Conservation (phyloP, 2,797 vertebrate species). For the Triplophysa yarkandensis region DNA sequence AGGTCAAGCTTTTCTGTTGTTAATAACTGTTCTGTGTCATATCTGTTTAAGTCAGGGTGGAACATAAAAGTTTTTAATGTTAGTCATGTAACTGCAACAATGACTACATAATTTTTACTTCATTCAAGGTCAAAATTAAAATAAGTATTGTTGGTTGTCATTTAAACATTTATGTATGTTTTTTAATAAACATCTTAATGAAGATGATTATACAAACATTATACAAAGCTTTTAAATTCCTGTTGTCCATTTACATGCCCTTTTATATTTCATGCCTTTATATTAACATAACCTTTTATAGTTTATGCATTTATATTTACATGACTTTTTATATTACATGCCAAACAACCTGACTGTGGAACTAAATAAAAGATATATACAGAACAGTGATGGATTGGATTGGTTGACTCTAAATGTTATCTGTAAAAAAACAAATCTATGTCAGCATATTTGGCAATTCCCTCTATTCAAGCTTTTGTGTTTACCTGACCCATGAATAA, state of each 20-base stretch:
- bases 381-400: not conserved
- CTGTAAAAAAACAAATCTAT: slow-evolving; percentile 79
- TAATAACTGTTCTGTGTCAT: not conserved
- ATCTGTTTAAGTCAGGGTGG: not conserved
- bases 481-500: slow-evolving; percentile 88
- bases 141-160: too few relatives aligned
- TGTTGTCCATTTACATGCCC: too few relatives aligned
- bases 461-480: slow-evolving; percentile 85
- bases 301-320: not conserved
- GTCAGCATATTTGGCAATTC: slow-evolving; percentile 83
- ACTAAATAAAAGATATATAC: not conserved
- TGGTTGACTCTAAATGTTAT: not conserved
- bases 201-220: too few relatives aligned
- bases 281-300: not conserved
- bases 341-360: not conserved
- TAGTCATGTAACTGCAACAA: not conserved
- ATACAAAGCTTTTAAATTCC: too few relatives aligned
- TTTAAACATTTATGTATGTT: too few relatives aligned
- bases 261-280: too few relatives aligned
- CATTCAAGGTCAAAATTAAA: not conserved
- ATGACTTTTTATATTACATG: not conserved
- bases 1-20: too few relatives aligned
- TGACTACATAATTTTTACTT: too few relatives aligned
- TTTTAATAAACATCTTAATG: too few relatives aligned
- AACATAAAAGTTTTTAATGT: not conserved